Percentiles rank a stretch among this genome's conserved stretches.
Conservation (phyloP, 2,888 invertebrate species). For the Onthophagus sagittarius region DNA sequence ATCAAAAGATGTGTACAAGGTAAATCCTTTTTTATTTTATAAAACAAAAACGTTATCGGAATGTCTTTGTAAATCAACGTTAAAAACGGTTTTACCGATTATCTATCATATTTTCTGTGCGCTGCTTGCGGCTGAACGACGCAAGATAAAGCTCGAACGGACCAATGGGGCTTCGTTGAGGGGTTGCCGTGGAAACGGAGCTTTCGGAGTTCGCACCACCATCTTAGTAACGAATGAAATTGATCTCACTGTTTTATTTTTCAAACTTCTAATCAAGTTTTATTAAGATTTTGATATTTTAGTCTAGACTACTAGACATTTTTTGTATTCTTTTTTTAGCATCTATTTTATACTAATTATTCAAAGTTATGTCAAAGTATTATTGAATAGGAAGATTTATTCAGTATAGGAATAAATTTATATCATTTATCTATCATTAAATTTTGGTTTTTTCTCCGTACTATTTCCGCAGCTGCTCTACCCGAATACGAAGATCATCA, state of each 20-base stretch:
- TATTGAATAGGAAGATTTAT: too few relatives aligned
- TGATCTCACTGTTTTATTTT: neutral
- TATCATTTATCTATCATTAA: too few relatives aligned
- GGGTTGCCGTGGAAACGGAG: slow-evolving; percentile 43
- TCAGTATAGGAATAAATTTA: too few relatives aligned
- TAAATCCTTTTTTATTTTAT: slow-evolving; percentile 30
- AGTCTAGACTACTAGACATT: too few relatives aligned
- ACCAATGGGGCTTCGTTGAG: slow-evolving; percentile 40
- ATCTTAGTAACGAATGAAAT: neutral
- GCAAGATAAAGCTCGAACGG: slow-evolving; percentile 24
- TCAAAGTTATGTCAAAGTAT: too few relatives aligned
- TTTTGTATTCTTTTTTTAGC: too few relatives aligned
- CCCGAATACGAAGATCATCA: too few relatives aligned
- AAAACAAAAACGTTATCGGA: neutral
- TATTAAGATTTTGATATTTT: too few relatives aligned
- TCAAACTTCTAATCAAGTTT: too few relatives aligned
- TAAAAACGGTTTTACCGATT: slow-evolving; percentile 17
- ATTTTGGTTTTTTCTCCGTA: too few relatives aligned
- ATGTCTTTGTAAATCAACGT: slow-evolving; percentile 11
- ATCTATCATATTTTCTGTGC: neutral
- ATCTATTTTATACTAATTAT: too few relatives aligned
- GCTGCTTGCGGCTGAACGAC: neutral
- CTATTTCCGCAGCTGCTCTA: too few relatives aligned
- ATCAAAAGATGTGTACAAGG: slow-evolving; percentile 43
- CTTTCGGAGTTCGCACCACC: slow-evolving; percentile 24